phyloP scores from a whole-genome alignment of 2,113 vertebrate genomes.

The Ibidorhyncha struthersii region DNA sequence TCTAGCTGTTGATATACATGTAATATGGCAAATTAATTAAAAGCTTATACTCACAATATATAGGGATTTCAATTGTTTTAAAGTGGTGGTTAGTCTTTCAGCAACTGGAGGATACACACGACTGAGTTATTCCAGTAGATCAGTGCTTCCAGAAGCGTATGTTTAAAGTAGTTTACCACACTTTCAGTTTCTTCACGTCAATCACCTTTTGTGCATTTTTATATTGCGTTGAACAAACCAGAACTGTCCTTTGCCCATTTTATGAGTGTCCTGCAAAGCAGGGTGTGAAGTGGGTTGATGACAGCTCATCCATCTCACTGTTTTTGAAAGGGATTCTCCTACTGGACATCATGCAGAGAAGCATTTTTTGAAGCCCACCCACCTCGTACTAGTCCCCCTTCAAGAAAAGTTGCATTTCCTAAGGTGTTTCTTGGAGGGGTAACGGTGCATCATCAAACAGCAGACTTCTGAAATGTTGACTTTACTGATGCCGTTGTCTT shows the following conservation, averaged over 20 bases:
- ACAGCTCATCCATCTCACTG: conserved; percentile 35
- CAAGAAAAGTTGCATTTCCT: neutral
- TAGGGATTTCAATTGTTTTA: conserved; percentile 53
- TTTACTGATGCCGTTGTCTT: conserved; percentile 63
- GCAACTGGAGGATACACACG: conserved; percentile 6
- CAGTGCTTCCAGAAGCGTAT: neutral
- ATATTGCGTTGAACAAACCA: neutral
- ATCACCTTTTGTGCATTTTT: neutral
- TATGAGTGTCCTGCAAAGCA: neutral
- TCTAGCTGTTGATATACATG: conserved; percentile 56
- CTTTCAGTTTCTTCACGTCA: neutral
- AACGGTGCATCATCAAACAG: neutral
- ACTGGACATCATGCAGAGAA: conserved; percentile 9
- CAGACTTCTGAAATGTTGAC: conserved; percentile 37
- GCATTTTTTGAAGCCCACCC: conserved; percentile 48
- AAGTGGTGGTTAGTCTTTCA: conserved; percentile 58
- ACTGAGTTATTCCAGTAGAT: neutral
- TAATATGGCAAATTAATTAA: conserved; percentile 64
- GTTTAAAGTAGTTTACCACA: neutral
- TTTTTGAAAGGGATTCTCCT: conserved; percentile 48
- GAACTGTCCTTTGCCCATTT: neutral
- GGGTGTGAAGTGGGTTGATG: neutral
- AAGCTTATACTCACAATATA: conserved; percentile 61
- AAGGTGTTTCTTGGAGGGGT: conserved; percentile 2
- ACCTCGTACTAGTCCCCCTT: neutral